These are phyloP conservation scores for Anoura caudifer DNA, from an alignment of 2,113 vertebrate species.

Conservation along the genomic window DNA sequence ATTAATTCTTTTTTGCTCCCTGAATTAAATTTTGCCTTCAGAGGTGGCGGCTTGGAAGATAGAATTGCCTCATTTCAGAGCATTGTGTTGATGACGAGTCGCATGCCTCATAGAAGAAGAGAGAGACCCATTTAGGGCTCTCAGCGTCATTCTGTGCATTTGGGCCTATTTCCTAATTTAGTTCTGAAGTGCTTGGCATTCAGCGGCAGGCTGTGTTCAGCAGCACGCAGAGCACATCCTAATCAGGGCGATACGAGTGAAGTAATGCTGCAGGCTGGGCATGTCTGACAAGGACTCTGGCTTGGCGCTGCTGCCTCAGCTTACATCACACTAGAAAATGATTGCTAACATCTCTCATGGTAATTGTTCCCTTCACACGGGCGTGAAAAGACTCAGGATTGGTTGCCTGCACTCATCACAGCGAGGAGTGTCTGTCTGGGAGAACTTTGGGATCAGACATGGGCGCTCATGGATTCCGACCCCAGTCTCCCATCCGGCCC, in stretches of 20 bases:
- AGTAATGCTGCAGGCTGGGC: conserved; percentile 77
- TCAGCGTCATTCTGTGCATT: background rate
- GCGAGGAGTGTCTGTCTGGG: conserved; percentile 52
- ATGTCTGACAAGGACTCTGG: conserved; percentile 79
- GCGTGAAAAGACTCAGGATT: conserved; percentile 68
- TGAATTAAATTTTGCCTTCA: conserved; percentile 57
- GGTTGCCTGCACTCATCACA: conserved; percentile 50
- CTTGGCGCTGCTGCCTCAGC: conserved; percentile 71
- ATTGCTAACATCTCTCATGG: conserved; percentile 76
- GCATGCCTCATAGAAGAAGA: conserved; percentile 41
- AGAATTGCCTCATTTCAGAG: conserved; percentile 55
- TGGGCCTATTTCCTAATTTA: conserved; percentile 50
- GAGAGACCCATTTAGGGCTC: conserved; percentile 41
- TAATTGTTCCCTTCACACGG: conserved; percentile 62
- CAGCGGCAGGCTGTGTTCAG: conserved; percentile 69
- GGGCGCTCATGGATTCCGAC: background rate
- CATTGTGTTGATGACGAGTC: conserved; percentile 21
- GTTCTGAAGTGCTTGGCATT: conserved; percentile 61
- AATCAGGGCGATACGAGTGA: conserved; percentile 79
- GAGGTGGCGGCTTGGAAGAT: conserved; percentile 63
- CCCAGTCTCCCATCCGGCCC: background rate
- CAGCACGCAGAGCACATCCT: conserved; percentile 65
- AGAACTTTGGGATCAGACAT: background rate
- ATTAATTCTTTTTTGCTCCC: conserved; percentile 71
- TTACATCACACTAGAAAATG: conserved; percentile 86